Conservation (phyloP, 2,113 vertebrate species). For the Cromileptes altivelis region DNA sequence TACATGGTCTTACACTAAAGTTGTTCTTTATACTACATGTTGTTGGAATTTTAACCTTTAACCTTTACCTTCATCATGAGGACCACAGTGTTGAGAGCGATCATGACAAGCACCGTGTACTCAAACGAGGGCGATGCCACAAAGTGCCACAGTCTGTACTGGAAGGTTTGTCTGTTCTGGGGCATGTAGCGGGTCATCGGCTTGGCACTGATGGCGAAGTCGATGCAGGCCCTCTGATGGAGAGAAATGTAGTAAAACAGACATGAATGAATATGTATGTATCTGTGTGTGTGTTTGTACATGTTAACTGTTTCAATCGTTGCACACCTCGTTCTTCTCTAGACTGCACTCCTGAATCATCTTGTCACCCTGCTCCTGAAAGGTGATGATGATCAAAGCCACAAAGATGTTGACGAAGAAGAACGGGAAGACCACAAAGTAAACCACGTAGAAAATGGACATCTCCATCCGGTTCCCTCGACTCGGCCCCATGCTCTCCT, state of each 20-base stretch:
- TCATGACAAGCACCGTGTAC: slow-evolving; percentile 98
- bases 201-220: slow-evolving; percentile 97
- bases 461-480: slow-evolving; percentile 99
- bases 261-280: neutral
- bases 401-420: slow-evolving; percentile 99
- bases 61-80: slow-evolving; percentile 99
- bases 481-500: slow-evolving; percentile 96
- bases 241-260: slow-evolving; percentile 16
- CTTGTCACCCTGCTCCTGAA: slow-evolving; percentile 99
- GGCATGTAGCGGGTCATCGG: slow-evolving; percentile 99
- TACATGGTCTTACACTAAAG: no score
- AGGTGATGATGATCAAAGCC: slow-evolving; percentile 99
- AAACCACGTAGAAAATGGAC: slow-evolving; percentile 99
- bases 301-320: neutral
- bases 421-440: slow-evolving; percentile 99
- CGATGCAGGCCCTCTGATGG: slow-evolving; percentile 96
- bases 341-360: slow-evolving; percentile 99
- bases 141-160: slow-evolving; percentile 98
- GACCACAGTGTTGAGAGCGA: slow-evolving; percentile 97
- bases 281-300: neutral
- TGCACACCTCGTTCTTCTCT: slow-evolving; percentile 96
- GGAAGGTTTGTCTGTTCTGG: slow-evolving; percentile 96
- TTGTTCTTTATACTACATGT: no score
- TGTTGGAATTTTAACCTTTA: no score
- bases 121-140: slow-evolving; percentile 98